Base-by-base conservation (phyloP, 2,888 invertebrate species). In the Arge pagana region DNA sequence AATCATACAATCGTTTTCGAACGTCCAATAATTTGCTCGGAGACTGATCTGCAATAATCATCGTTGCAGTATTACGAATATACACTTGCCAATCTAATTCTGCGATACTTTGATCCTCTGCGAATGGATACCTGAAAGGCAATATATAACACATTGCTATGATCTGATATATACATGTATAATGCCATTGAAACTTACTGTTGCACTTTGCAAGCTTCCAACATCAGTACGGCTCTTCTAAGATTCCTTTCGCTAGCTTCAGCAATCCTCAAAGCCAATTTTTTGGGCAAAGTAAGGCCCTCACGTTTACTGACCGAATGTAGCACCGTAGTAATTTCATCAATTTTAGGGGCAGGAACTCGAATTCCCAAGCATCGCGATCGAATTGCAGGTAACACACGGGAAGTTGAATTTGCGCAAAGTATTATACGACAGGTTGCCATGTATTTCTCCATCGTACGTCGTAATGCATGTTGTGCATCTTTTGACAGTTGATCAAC, bases 381-480 rank as follows among this genome's bases (percentile, higher is more conserved):
- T 57, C 90, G 85, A 61, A 99, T 96, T 3, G 99, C 97, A n/a
- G 96, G 96, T 65, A 97, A 94, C 1, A 98, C 94, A 66, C 93
- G 85, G 3, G 96, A 96, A 24, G 93, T 93, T 0, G 96, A 96
- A 71, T 95, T 95, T 1, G 96, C 93, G 64, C 94, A 93, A 0
- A 99, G 82, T 64, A 99, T 94, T 3, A 98, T 81, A 11, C 98
- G 85, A 74, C 98, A 99, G 2, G 95, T 96, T 11, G 90, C 82
- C 50, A 96, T 90, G 77, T 99, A 99, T 74, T 99, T 99, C 77
- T 99, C 99, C 99, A 99, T 99, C 0, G 99, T 99, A 37, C 99
- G 85, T 62, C 99, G 86, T 42, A 99, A 79, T 0, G 97, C 98
- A 77, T 99, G 97, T 72, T 99, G 99, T 0, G 99, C 99, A 79